phyloP scores from a whole-genome alignment of 2,113 vertebrate species.

The Gallinago jamesoni region DNA sequence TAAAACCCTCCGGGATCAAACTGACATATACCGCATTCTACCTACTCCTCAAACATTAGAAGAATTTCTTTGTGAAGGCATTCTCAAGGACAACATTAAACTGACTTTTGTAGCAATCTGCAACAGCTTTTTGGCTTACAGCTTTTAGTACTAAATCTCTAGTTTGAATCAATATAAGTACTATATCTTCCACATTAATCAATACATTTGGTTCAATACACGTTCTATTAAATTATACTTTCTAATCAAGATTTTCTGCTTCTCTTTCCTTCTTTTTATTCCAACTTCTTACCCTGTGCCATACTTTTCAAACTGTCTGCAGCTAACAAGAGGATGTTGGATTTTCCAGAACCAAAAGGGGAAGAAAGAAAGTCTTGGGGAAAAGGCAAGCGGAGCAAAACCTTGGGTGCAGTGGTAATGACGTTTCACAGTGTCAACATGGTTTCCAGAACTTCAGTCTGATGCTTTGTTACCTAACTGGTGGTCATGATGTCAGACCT shows the following conservation, averaged over 20 bases:
- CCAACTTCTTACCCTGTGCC: conserved; percentile 59
- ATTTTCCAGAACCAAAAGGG: neutral
- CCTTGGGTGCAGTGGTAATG: neutral
- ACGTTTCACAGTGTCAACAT: neutral
- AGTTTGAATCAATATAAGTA: conserved; percentile 83
- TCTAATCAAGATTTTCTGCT: conserved; percentile 85
- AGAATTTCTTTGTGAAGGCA: conserved; percentile 97
- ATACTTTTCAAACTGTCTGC: conserved; percentile 56
- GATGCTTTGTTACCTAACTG: neutral
- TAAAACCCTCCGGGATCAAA: conserved; percentile 94
- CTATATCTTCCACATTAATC: conserved; percentile 87
- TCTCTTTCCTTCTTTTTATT: conserved; percentile 62
- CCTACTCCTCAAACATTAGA: conserved; percentile 98
- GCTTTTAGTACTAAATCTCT: conserved; percentile 85
- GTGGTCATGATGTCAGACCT: neutral
- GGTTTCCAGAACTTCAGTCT: neutral
- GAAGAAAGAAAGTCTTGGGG: neutral
- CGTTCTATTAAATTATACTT: conserved; percentile 90
- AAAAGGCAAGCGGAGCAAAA: conserved; percentile 14
- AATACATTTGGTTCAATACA: conserved; percentile 84
- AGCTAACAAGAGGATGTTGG: conserved; percentile 1
- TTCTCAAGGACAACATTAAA: conserved; percentile 99
- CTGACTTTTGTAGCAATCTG: conserved; percentile 92
- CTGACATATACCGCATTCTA: conserved; percentile 97
- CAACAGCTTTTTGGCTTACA: conserved; percentile 89